Evolutionary conservation across 2,888 invertebrate genomes (phyloP).

Genomic region (Acrocera orbiculus): DNA sequence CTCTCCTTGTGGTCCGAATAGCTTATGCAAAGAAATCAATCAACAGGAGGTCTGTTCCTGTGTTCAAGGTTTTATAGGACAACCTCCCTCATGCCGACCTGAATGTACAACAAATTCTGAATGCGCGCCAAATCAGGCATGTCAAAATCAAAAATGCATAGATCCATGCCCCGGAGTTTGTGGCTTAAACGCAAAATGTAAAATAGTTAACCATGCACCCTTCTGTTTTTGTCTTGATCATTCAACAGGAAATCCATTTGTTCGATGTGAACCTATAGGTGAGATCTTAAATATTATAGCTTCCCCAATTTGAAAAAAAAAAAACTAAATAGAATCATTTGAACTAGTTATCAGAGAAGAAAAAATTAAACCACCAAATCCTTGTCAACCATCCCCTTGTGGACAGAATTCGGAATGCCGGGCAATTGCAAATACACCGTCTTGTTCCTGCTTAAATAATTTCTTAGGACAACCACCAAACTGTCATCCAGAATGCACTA

Average conservation of each 20-base stretch:
- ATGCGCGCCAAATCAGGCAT: constrained; percentile 48
- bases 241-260: constrained; percentile 54
- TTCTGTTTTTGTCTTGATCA: constrained; percentile 47
- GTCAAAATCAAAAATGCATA: constrained; percentile 52
- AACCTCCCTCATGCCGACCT: constrained; percentile 53
- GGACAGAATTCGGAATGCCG: constrained; percentile 54
- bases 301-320: background rate
- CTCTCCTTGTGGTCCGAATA: constrained; percentile 54
- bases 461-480: constrained; percentile 46
- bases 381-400: constrained; percentile 48
- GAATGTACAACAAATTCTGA: constrained; percentile 55
- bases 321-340: background rate
- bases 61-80: constrained; percentile 42
- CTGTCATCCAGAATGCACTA: constrained; percentile 47
- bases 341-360: constrained; percentile 17
- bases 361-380: constrained; percentile 26
- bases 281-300: constrained; percentile 13
- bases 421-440: constrained; percentile 26
- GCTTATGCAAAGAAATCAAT: constrained; percentile 46
- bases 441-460: constrained; percentile 39
- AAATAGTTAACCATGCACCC: constrained; percentile 56
- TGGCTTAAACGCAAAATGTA: constrained; percentile 49
- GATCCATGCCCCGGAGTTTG: constrained; percentile 61
- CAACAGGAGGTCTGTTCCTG: constrained; percentile 49
- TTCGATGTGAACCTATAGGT: constrained; percentile 34